Evolutionary conservation across 2,888 invertebrate genomes (phyloP).

Genomic region (Aspidapion aeneum): DNA sequence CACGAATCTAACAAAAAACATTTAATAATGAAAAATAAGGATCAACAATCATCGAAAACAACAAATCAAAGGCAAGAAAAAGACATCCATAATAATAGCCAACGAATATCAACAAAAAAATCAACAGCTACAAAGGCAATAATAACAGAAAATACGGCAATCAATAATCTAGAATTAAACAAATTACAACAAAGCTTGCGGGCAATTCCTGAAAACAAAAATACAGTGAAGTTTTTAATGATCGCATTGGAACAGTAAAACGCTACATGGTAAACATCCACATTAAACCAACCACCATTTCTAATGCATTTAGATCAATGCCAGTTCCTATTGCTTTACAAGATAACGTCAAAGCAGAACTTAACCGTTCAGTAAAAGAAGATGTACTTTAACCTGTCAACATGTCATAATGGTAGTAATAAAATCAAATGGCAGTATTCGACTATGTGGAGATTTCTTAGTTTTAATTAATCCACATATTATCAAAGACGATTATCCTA

Average conservation of each 20-base stretch:
- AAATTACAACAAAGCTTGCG: background rate
- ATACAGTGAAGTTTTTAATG: constrained; percentile 9
- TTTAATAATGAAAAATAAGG: too few species aligned
- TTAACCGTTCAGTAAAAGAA: constrained; percentile 23
- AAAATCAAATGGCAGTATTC: constrained; percentile 26
- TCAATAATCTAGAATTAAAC: background rate
- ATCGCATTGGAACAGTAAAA: constrained; percentile 4
- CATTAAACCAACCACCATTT: constrained; percentile 7
- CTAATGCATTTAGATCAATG: constrained; percentile 5
- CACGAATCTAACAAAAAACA: too few species aligned
- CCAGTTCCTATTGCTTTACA: constrained; percentile 21
- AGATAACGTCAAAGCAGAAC: constrained; percentile 22
- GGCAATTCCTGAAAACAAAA: too few species aligned
- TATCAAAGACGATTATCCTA: constrained; percentile 1
- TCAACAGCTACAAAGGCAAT: background rate
- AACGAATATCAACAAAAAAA: background rate
- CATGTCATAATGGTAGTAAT: constrained; percentile 22
- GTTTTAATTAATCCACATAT: constrained; percentile 23
- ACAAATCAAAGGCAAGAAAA: too few species aligned
- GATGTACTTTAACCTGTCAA: constrained; percentile 28
- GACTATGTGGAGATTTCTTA: constrained; percentile 27
- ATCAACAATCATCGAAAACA: background rate
- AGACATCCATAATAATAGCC: too few species aligned
- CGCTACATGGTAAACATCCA: constrained; percentile 8
- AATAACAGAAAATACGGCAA: background rate